phyloP scores from a whole-genome alignment of 2,113 vertebrate genomes.

The western clawed frog (Xenopus tropicalis) region DNA sequence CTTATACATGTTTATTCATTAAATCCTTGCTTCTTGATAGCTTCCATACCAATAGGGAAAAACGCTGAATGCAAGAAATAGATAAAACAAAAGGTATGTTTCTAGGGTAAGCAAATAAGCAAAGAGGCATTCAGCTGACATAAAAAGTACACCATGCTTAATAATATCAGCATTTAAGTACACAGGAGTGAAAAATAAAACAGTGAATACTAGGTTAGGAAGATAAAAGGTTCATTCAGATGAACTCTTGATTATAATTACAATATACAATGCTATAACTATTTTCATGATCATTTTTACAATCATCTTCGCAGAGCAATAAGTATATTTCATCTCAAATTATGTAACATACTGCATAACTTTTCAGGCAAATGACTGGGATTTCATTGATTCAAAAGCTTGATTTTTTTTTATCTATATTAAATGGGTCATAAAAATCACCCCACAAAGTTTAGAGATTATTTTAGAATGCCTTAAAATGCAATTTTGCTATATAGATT shows the following conservation, averaged over 20 bases:
- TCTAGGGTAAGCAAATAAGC: conserved; percentile 27
- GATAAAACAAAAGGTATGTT: conserved; percentile 10
- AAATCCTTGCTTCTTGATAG: conserved; percentile 3
- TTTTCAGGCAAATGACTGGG: too few species aligned
- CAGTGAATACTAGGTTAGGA: too few species aligned
- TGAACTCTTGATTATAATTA: conserved; percentile 2
- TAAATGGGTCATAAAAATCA: too few species aligned
- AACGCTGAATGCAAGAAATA: not conserved
- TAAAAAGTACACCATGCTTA: conserved; percentile 30
- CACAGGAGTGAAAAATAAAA: not conserved
- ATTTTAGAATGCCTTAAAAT: too few species aligned
- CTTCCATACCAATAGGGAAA: conserved; percentile 18
- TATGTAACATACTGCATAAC: too few species aligned
- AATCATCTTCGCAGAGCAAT: too few species aligned
- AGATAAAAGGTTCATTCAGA: not conserved
- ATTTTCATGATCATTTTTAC: too few species aligned
- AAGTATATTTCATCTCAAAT: too few species aligned
- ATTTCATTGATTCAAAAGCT: too few species aligned
- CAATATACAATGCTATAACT: not conserved
- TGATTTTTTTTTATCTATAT: too few species aligned
- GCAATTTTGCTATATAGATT: too few species aligned
- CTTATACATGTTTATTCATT: conserved; percentile 25
- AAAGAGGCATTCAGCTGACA: conserved; percentile 23
- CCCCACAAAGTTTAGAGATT: too few species aligned
- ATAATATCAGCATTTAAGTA: conserved; percentile 21